Base-by-base conservation (phyloP, 2,113 vertebrate species). In the Nothoprocta pentlandii region DNA sequence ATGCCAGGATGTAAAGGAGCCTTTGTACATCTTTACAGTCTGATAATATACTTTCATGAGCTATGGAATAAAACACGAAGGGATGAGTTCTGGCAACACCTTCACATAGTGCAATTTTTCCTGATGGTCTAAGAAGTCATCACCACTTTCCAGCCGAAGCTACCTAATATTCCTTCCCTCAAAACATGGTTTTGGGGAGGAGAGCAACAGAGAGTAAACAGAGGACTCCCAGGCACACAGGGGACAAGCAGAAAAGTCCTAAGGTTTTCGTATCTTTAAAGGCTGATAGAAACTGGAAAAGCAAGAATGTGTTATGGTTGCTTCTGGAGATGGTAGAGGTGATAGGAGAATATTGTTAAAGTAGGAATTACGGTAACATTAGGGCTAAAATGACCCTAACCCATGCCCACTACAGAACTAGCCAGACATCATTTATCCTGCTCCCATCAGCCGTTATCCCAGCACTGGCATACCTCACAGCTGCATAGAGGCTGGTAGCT, bases 401-500 rank as follows among this genome's bases (percentile, higher is more conserved):
- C 26, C 36, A 95, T 87, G 64, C 12, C 3, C 62, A 68, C 28
- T 32, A 61, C 30, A 89, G 42, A 91, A 71, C 21, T 71, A 49
- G 7, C 46, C 71, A 66, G 47, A 64, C 13, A 73, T 32, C 51
- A 92, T 94, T 90, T 73, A 68, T 54, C 17, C 26, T 68, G 21
- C 23, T 59, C 0, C 0, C 67, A 26, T 34, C 12, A 81, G 8
- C 62, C 80, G 39, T 13, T 14, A 46, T 54, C 30, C 20, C 26
- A 46, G 22, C 0, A 28, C 53, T 28, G 16, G 2, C n/a, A 42
- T 16, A 13, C 12, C 39, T 54, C 6, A 26, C 21, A 51, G 11
- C 21, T 81, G 36, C 42, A 13, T 22, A 30, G 20, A 64, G 30
- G 13, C 6, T 59, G 12, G n/a, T 46, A 47, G 25, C 8, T 54